Evolutionary conservation across 2,888 invertebrate species (phyloP), one percentile per base, ranked within the genome.

Genomic region (Cylloceria caligata): DNA sequence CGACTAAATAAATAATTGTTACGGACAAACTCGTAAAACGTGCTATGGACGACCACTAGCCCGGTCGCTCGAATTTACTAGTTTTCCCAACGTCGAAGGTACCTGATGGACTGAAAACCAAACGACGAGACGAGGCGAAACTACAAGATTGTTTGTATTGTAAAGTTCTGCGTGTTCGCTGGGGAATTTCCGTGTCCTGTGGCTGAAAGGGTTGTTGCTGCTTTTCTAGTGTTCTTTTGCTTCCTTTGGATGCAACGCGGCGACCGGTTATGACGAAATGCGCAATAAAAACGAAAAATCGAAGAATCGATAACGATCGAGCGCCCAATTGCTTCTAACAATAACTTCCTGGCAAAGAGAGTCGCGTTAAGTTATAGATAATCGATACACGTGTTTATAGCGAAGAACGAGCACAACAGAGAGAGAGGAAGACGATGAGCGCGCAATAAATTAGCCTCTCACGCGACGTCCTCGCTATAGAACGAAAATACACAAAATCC

Each of bases 71-170:
- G 85, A 86, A 88, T 86, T 84, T 81, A 86, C 83, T 86, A 86
- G 85, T 86, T 86, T 87, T 85, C 78, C 83, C 87, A 88, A 88
- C 89, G 91, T 91, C 90, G 89, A 90, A 90, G 88, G 91, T 90
- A 91, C 91, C 90, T 91, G 90, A 90, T 86, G 88, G 88, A 86
- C 82, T 84, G 83, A 85, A 87, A 89, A 89, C 87, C 88, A 88
- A 88, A 87, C 85, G 86, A 88, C 87, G 87, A 86, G 84, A 68
- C 75, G 72, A 72, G 71, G 69, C 49, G 72, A 72, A 76, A 83
- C 80, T 76, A 79, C 74, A 65, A 62, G 71, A 75, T 78, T 72
- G 82, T 82, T 82, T 75, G 75, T 82, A 71, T 82, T 82, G 45
- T 74, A 82, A 78, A 49, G 19, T 19, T 71, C 39, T 74, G 65